Conservation (phyloP, 2,113 vertebrate species). For the Elgaria multicarinata region DNA sequence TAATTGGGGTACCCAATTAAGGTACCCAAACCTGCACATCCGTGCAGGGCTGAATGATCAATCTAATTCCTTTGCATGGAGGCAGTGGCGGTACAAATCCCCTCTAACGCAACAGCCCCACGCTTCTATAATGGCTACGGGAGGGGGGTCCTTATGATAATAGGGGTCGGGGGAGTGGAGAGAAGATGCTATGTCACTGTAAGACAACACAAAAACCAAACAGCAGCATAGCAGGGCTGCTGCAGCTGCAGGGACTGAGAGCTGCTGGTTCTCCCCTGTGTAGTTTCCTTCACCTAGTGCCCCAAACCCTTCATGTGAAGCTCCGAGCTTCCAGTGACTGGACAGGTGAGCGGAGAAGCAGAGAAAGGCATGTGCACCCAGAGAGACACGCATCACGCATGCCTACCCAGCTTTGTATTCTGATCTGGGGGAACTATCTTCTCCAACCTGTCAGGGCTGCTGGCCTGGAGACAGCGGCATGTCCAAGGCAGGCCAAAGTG, state of each 20-base stretch:
- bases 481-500: not conserved
- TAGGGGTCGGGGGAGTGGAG: no score
- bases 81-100: fast-evolving
- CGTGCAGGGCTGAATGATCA: not conserved
- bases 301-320: not conserved
- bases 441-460: not conserved
- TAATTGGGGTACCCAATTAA: not conserved
- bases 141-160: not conserved
- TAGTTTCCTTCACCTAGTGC: not conserved
- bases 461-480: not conserved
- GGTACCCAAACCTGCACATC: not conserved
- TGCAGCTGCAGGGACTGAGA: not conserved
- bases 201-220: no score
- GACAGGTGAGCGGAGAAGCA: not conserved
- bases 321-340: not conserved
- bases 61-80: no score
- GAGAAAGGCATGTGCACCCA: not conserved
- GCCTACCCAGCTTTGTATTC: no score
- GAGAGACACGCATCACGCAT: no score
- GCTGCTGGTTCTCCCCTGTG: not conserved
- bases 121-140: not conserved
- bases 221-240: no score
- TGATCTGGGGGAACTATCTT: no score
- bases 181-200: not conserved
- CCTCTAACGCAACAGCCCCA: not conserved